These are phyloP conservation scores for Microtus oregoni DNA, from an alignment of 2,113 vertebrate genomes.

Conservation along the genomic window DNA sequence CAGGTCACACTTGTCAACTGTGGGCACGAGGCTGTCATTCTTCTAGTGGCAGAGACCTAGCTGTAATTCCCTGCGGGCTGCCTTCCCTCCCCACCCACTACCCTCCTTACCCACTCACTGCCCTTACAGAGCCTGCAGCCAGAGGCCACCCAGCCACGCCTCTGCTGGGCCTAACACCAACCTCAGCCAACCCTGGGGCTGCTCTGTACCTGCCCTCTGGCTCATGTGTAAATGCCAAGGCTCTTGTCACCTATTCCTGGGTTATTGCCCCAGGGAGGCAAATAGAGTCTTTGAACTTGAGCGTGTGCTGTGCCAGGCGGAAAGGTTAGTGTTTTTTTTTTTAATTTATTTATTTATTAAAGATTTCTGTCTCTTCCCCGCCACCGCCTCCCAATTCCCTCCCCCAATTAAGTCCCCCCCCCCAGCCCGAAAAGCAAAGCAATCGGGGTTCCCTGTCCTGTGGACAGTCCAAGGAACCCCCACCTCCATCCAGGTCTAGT, in stretches of 20 bases:
- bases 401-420: too few relatives aligned
- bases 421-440: too few relatives aligned
- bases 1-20: not conserved
- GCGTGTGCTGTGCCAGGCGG: not conserved
- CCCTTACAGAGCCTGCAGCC: not conserved
- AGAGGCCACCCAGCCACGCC: not conserved
- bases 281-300: slow-evolving; percentile 38
- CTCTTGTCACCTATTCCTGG: slow-evolving; percentile 1
- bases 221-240: not conserved
- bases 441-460: too few relatives aligned
- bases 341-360: too few relatives aligned
- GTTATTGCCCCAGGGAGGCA: slow-evolving; percentile 41
- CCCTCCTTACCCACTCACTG: not conserved
- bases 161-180: not conserved
- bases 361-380: too few relatives aligned
- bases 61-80: not conserved
- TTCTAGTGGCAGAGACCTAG: not conserved
- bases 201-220: not conserved
- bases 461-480: too few relatives aligned
- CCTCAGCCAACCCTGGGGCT: not conserved
- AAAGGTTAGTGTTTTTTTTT: too few relatives aligned
- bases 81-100: not conserved
- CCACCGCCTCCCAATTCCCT: too few relatives aligned
- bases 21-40: not conserved
- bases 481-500: too few relatives aligned